A percentile compares a stretch with the other conserved stretches of the same genome.
phyloP scores from a whole-genome alignment of 2,113 vertebrate species.

The Capricornis sumatraensis region DNA sequence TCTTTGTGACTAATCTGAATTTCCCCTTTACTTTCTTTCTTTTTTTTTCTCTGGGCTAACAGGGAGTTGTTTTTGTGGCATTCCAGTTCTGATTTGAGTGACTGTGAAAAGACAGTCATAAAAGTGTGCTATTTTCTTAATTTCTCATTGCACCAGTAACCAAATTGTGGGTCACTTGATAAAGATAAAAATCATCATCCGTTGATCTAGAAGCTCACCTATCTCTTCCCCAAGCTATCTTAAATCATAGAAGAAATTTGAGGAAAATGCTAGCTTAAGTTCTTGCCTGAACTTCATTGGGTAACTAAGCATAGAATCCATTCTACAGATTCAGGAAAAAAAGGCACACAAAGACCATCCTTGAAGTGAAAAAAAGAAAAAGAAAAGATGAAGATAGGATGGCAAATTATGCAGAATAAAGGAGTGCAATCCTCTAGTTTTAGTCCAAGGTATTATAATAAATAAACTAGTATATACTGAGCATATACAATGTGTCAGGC shows the following conservation, averaged over 20 bases:
- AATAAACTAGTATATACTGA: background rate
- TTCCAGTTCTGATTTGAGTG: conserved; percentile 83
- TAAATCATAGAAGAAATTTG: background rate
- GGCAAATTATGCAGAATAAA: background rate
- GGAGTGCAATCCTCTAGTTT: background rate
- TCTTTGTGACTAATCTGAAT: conserved; percentile 87
- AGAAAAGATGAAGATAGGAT: background rate
- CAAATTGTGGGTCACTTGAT: conserved; percentile 46
- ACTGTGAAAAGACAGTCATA: conserved; percentile 64
- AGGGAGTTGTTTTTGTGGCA: conserved; percentile 82
- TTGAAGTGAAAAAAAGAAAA: background rate
- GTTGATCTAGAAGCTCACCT: background rate
- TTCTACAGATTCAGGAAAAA: background rate
- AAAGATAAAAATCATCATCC: conserved; percentile 32
- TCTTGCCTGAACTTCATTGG: background rate
- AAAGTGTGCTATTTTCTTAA: conserved; percentile 62
- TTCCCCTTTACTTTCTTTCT: conserved; percentile 82
- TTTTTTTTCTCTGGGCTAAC: conserved; percentile 74
- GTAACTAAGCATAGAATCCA: background rate
- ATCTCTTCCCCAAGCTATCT: background rate
- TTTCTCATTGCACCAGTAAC: conserved; percentile 58
- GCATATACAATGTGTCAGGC: background rate
- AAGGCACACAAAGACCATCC: background rate
- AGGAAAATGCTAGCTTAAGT: background rate
- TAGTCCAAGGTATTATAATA: background rate